Base-by-base conservation (phyloP, 2,113 vertebrate genomes). In the Microtus montanus region DNA sequence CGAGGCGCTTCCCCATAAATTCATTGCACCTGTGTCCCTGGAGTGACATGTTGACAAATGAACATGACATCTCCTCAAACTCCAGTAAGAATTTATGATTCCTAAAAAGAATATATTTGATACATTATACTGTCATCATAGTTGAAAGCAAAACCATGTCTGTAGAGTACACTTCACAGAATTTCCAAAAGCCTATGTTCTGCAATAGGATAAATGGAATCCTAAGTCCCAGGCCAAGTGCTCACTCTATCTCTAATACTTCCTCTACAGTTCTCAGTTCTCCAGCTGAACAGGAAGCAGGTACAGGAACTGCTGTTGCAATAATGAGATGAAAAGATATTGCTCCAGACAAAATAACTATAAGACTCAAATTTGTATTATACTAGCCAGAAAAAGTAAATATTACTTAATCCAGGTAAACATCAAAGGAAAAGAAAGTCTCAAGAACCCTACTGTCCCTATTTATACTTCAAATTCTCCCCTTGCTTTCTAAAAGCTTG, bases 61-160 rank as follows among this genome's bases (percentile, higher is more conserved):
- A 98, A 98, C 95, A 79, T 15, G 58, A 97, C 95, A 97, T 91
- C 96, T 86, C 90, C 97, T 98, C 97, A 94, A 97, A 98, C 97
- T 97, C 97, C 96, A 97, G 91, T 30, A 12, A 96, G 96, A 98
- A 98, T 98, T 97, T 97, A 97, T 97, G 95, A 96, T 89, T 97
- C 96, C 95, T 96, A 11, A 38, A 95, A 97, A 97, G 95, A 96
- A 96, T 85, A 35, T 89, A 79, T 93, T 97, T 97, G 97, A 98
- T 98, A 98, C 96, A 96, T 98, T 97, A 97, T 8, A 85, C 82
- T 93, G 95, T 83, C 97, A 96, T 89, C 92, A 89, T 52, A 73
- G 96, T 54, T 95, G 80, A 95, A 97, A 97, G 84, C 28, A 87
- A 86, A 96, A 91, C 87, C 95, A 89, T 93, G 96, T 93, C 84